Percentiles rank a stretch among this genome's conserved stretches.
phyloP scores from a whole-genome alignment of 2,888 invertebrate species.

The Lucinisca nassula region DNA sequence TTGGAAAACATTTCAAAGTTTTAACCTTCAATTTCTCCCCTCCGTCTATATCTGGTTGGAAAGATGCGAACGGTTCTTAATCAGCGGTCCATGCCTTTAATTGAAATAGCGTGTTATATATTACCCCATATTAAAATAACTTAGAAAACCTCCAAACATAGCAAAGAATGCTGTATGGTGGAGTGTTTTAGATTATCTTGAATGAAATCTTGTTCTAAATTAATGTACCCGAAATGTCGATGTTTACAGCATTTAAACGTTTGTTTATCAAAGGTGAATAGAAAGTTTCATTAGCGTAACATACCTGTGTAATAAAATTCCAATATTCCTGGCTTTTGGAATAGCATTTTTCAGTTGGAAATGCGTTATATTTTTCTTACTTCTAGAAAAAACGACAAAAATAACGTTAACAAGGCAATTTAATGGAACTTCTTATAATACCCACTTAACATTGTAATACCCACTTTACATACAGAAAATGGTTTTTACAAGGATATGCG shows the following conservation, averaged over 20 bases:
- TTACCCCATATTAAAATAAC: conserved; percentile 30
- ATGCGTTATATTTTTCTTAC: no score
- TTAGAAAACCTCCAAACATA: conserved; percentile 46
- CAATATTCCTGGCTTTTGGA: no score
- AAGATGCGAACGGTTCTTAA: background rate
- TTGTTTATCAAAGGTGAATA: no score
- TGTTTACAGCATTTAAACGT: background rate
- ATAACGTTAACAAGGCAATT: no score
- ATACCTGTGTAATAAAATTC: no score
- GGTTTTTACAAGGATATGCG: no score
- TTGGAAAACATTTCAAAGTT: background rate
- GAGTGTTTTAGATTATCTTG: conserved; percentile 5
- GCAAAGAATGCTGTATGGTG: conserved; percentile 18
- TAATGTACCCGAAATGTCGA: background rate
- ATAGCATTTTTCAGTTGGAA: no score
- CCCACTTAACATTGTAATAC: no score
- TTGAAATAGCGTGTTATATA: conserved; percentile 43
- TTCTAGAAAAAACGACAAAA: no score
- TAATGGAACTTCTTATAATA: no score
- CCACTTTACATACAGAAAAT: no score
- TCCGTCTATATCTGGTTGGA: background rate
- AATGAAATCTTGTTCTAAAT: background rate
- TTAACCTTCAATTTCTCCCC: background rate
- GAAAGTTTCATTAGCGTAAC: no score
- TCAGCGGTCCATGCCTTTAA: conserved; percentile 10